phyloP scores from a whole-genome alignment of 92 coral and sea anemone genomes.

The Pocillopora grandis region DNA sequence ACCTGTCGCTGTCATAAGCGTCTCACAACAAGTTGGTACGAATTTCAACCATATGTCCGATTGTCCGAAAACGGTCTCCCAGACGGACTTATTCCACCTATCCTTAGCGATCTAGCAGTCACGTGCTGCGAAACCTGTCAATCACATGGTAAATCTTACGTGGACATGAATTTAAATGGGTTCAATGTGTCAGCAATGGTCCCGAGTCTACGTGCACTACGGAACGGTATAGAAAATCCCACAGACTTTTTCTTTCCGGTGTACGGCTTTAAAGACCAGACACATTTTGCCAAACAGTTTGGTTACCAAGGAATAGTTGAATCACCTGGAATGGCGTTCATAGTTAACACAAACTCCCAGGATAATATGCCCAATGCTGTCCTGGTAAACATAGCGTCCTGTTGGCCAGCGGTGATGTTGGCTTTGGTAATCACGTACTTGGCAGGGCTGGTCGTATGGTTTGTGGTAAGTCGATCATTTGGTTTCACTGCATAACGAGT shows the following conservation, averaged over 20 bases:
- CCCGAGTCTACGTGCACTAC: constrained; percentile 23
- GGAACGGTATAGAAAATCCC: constrained; percentile 11
- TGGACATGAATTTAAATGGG: constrained; percentile 27
- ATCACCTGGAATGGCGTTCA: constrained; percentile 57
- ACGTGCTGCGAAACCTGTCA: constrained; percentile 68
- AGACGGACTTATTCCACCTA: constrained; percentile 65
- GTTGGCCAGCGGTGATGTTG: constrained; percentile 43
- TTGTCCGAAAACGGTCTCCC: constrained; percentile 23
- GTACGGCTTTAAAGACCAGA: constrained; percentile 39
- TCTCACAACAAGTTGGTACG: constrained; percentile 63
- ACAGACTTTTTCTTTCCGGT: constrained; percentile 57
- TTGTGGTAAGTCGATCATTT: constrained; percentile 26
- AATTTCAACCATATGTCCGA: constrained; percentile 55
- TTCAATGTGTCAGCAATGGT: constrained; percentile 19
- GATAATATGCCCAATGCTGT: constrained; percentile 38
- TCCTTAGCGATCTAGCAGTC: constrained; percentile 48
- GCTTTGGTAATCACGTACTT: constrained; percentile 39
- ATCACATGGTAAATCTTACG: constrained; percentile 30
- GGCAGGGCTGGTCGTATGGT: constrained; percentile 49
- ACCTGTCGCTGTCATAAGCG: constrained; percentile 64
- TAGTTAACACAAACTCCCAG: constrained; percentile 37
- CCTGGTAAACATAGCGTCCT: constrained; percentile 25
- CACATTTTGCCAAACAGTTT: constrained; percentile 36
- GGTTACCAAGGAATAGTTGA: constrained; percentile 58
- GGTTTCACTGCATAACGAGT: too few relatives aligned